Evolutionary conservation across 2,113 vertebrate genomes (phyloP), one percentile per base, ranked within the genome.

Genomic region (Puffinus mauretanicus): DNA sequence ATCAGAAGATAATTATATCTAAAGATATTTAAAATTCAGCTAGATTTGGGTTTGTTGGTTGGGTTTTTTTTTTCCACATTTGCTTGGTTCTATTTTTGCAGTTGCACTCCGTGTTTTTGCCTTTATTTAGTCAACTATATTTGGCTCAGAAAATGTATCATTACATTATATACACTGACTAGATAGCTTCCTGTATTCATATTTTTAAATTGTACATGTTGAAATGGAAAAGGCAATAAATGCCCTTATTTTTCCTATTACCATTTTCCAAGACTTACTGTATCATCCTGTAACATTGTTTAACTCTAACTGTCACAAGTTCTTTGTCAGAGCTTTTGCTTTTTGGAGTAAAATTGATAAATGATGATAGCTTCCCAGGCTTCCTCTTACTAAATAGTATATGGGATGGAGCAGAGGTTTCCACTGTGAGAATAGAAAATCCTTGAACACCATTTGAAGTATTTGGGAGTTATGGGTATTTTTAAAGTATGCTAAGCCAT

Each of bases 61-160:
- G 25, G n/a, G 52, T 2, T n/a, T 25, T 67, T 62, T 84, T 85
- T 83, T 36, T 46, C 40, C 54, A 75, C 42, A 82, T 90, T 82
- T 91, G 44, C 60, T 91, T 51, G 19, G 11, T 87, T 80, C 86
- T 97, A 49, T 82, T 95, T 96, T 96, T 94, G 60, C 54, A 66
- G 34, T 96, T 85, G 78, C 47, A 82, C 10, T 89, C 82, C 40
- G 32, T 77, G 26, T 73, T 95, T 90, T 91, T 96, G 81, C 34
- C 65, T 94, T 94, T 83, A 92, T 95, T 93, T 93, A 90, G 82
- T 75, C 89, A 92, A 69, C 80, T 92, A 66, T 96, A 95, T 93
- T 88, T 96, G 62, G 62, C 66, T 90, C n/a, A 66, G 75, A 90
- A 91, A 90, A 86, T 85, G 30, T 85, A 77, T 69, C 20, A 16